A percentile compares a stretch with the other conserved stretches of the same genome.
Conservation (phyloP, 2,888 invertebrate species). For the Aphodius granarius region DNA sequence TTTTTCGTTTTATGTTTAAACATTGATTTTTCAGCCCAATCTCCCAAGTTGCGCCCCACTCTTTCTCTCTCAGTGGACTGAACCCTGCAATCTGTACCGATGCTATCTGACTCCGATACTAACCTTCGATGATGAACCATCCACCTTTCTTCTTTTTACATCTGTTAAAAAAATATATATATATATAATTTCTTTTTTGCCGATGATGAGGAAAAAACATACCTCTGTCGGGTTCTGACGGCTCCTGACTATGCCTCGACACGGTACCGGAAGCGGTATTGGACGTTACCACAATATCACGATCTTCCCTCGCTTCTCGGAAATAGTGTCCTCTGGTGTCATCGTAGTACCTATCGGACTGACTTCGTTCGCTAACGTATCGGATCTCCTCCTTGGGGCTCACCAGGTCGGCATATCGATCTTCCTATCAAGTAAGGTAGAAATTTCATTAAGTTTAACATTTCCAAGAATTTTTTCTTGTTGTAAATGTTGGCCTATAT, state of each 20-base stretch:
- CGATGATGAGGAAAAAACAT: slow-evolving; percentile 19
- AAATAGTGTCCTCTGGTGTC: slow-evolving; percentile 50
- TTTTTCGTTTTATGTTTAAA: slow-evolving; percentile 2
- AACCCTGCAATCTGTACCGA: slow-evolving; percentile 53
- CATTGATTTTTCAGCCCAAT: slow-evolving; percentile 58
- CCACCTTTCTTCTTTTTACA: slow-evolving; percentile 83
- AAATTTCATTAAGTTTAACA: slow-evolving; percentile 8
- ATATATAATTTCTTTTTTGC: slow-evolving; percentile 4
- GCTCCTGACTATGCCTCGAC: slow-evolving; percentile 59
- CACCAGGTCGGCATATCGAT: slow-evolving; percentile 54
- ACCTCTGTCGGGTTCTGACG: slow-evolving; percentile 66
- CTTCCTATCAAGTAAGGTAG: slow-evolving; percentile 51
- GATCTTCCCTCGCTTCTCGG: slow-evolving; percentile 51
- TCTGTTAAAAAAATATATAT: slow-evolving; percentile 56
- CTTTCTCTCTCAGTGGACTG: slow-evolving; percentile 31
- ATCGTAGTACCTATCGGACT: slow-evolving; percentile 55
- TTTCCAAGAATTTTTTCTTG: background rate
- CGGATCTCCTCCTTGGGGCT: slow-evolving; percentile 50
- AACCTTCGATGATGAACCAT: slow-evolving; percentile 80
- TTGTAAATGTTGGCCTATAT: too few relatives aligned
- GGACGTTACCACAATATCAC: slow-evolving; percentile 62
- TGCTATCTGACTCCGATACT: slow-evolving; percentile 67
- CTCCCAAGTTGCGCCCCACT: slow-evolving; percentile 56
- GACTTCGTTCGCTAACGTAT: slow-evolving; percentile 56
- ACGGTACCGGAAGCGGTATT: slow-evolving; percentile 52